Conservation (phyloP, 2,888 invertebrate species). For the Pteria penguin region DNA sequence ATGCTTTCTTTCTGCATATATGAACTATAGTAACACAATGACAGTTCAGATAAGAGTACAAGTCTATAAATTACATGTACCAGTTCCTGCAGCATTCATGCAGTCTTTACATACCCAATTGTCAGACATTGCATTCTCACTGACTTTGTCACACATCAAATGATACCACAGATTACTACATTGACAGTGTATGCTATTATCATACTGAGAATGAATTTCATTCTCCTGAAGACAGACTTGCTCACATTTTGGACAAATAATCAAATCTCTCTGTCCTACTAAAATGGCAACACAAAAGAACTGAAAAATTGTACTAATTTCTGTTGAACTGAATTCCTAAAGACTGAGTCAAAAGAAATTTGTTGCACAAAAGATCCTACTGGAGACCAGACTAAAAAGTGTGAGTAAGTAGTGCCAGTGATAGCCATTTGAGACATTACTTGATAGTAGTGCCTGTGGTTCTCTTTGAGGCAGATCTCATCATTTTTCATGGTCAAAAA, state of each 20-base stretch:
- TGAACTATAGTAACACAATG: too few relatives aligned
- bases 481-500: not conserved
- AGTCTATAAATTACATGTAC: too few relatives aligned
- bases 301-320: not conserved
- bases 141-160: slow-evolving; percentile 10
- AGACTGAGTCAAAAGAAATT: not conserved
- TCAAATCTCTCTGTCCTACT: not conserved
- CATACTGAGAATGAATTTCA: not conserved
- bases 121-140: not conserved
- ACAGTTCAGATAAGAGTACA: too few relatives aligned
- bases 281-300: not conserved
- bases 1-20: too few relatives aligned
- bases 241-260: slow-evolving; percentile 16
- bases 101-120: slow-evolving; percentile 13
- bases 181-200: slow-evolving; percentile 9
- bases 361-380: not conserved
- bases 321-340: not conserved
- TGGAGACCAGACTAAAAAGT: not conserved
- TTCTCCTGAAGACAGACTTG: slow-evolving; percentile 7
- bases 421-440: not conserved
- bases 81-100: not conserved
- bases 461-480: not conserved
- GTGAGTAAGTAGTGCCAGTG: not conserved
- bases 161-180: slow-evolving; percentile 20
- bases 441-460: not conserved